phyloP scores from a whole-genome alignment of 2,797 vertebrate species.

The Erithacus rubecula region DNA sequence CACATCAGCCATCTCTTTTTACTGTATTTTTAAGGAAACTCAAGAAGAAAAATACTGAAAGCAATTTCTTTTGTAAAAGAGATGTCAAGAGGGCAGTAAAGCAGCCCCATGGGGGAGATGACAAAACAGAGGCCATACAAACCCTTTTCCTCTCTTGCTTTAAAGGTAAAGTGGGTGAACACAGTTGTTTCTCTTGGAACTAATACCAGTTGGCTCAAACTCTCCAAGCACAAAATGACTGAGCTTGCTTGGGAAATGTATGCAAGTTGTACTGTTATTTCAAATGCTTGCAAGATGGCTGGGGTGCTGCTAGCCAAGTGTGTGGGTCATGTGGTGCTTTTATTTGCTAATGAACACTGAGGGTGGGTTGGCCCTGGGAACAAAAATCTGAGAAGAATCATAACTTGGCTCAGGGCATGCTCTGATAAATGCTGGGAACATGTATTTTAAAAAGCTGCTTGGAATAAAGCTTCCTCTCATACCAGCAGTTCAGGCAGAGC shows the following conservation, averaged over 20 bases:
- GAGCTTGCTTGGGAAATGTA: conserved; percentile 26
- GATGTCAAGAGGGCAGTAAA: neutral
- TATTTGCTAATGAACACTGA: conserved; percentile 46
- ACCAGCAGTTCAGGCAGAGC: neutral
- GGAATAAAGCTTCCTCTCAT: neutral
- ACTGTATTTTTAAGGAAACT: neutral
- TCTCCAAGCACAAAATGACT: conserved; percentile 23
- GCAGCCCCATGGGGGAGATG: neutral
- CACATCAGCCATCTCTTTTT: neutral
- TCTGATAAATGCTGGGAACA: conserved; percentile 12
- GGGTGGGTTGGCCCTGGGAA: conserved; percentile 23
- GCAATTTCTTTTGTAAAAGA: neutral
- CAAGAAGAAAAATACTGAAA: neutral
- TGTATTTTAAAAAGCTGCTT: neutral
- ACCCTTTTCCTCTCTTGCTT: neutral
- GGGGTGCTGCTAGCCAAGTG: conserved; percentile 5
- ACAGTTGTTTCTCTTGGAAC: conserved; percentile 34
- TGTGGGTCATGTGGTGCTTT: conserved; percentile 16
- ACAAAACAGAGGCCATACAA: neutral
- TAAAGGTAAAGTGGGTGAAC: conserved; percentile 11
- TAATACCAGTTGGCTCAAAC: conserved; percentile 4
- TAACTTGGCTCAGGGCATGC: neutral
- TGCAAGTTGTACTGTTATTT: conserved; percentile 3
- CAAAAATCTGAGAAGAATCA: conserved; percentile 26
- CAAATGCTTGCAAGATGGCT: conserved; percentile 48